Conservation (phyloP, 2,888 invertebrate species). For the Acanthosepion lycidas region DNA sequence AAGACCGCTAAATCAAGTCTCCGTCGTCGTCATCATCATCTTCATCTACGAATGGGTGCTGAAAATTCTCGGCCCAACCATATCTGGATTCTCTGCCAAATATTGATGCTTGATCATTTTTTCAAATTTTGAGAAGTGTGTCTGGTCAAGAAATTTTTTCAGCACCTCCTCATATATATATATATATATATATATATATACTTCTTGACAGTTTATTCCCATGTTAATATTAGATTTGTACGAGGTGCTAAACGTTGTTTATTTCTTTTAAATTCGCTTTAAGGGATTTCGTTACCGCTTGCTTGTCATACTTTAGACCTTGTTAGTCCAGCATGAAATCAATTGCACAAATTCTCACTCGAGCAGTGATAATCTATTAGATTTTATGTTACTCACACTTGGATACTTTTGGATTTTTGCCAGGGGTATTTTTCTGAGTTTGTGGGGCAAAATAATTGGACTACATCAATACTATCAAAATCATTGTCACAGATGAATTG, state of each 20-base stretch:
- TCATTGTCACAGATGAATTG: too few relatives aligned
- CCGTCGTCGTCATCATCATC: too few relatives aligned
- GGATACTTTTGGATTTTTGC: neutral
- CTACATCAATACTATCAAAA: neutral
- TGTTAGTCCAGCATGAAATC: neutral
- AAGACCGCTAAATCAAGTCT: too few relatives aligned
- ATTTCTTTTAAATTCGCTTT: neutral
- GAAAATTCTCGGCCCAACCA: too few relatives aligned
- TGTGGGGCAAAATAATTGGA: neutral
- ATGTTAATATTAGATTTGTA: neutral
- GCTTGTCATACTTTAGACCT: neutral
- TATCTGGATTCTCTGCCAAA: too few relatives aligned
- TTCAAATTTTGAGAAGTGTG: too few relatives aligned
- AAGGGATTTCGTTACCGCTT: too few relatives aligned
- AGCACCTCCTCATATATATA: too few relatives aligned
- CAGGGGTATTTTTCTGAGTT: neutral
- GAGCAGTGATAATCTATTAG: neutral
- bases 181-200: too few relatives aligned
- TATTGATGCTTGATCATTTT: too few relatives aligned
- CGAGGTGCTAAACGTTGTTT: neutral
- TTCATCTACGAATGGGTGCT: too few relatives aligned
- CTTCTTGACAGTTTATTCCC: neutral
- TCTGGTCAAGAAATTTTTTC: too few relatives aligned
- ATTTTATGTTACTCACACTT: neutral
- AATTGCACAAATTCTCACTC: neutral